Evolutionary conservation across 2,113 vertebrate genomes (phyloP).

Genomic region (Trinectes maculatus): DNA sequence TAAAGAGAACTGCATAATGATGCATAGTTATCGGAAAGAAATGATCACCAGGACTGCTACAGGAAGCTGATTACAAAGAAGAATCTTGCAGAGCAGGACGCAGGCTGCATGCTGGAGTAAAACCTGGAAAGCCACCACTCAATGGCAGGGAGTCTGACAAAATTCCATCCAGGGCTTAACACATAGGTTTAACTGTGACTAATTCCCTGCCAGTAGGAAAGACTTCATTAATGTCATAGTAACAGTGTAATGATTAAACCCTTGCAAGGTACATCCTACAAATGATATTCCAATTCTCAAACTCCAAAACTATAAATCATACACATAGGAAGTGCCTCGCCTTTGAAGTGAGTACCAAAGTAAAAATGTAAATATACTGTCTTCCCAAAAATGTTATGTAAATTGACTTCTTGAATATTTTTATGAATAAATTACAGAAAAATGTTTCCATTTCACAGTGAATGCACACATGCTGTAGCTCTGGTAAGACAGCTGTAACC

Average conservation of each 20-base stretch:
- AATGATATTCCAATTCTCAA: not conserved
- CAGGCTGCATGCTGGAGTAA: not conserved
- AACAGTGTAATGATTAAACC: not conserved
- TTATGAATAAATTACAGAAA: conserved; percentile 4
- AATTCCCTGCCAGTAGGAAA: not conserved
- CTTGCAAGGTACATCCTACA: not conserved
- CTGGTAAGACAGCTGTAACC: conserved; percentile 15
- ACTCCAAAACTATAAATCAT: not conserved
- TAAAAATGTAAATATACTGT: conserved; percentile 20
- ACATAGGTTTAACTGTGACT: not conserved
- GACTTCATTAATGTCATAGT: not conserved
- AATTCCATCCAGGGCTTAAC: not conserved
- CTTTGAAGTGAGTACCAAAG: too few species aligned
- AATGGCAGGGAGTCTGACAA: not conserved
- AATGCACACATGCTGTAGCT: too few species aligned
- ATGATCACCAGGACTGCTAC: not conserved
- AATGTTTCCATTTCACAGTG: too few species aligned
- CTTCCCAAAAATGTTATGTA: too few species aligned
- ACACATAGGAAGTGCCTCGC: not conserved
- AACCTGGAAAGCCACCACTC: not conserved
- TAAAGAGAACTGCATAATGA: too few species aligned
- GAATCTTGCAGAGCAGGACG: not conserved
- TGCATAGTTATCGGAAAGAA: too few species aligned
- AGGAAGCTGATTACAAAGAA: not conserved
- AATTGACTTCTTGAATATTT: conserved; percentile 6